These are phyloP conservation scores for Leptinotarsa undecemlineata DNA, from an alignment of 1,140 invertebrate genomes.

Conservation along the genomic window DNA sequence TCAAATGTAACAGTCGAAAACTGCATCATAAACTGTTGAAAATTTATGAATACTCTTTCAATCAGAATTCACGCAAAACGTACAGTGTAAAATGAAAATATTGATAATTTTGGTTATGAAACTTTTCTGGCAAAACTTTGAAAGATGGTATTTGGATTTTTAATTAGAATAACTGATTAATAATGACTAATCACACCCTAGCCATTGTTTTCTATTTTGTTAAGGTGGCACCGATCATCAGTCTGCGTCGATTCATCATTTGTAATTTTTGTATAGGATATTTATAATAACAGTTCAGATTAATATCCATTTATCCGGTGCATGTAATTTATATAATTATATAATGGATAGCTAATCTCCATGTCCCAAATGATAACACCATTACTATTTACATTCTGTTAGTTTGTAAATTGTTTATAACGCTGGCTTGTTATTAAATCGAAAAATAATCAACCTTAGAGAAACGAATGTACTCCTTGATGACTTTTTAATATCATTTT, in stretches of 20 bases:
- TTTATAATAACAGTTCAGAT: not conserved
- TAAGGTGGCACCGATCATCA: no score
- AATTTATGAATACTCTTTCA: no score
- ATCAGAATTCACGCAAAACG: no score
- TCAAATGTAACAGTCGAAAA: no score
- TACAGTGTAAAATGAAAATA: no score
- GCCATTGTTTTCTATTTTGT: no score
- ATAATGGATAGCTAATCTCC: not conserved
- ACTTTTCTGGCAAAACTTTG: no score
- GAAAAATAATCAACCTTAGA: not conserved
- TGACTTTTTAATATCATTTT: constrained; percentile 24
- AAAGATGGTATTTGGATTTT: no score
- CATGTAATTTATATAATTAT: not conserved
- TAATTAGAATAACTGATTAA: no score
- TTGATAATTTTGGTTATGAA: no score
- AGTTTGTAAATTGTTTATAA: not conserved
- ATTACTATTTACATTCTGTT: not conserved
- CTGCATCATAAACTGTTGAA: no score
- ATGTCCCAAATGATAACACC: not conserved
- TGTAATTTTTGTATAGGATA: not conserved
- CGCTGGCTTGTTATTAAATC: not conserved
- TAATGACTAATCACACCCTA: no score
- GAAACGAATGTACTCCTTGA: constrained; percentile 9
- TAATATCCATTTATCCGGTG: constrained; percentile 1
- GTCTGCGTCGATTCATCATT: not conserved